Base-by-base conservation (phyloP, 2,888 invertebrate genomes). In the Lasioglossum morio region DNA sequence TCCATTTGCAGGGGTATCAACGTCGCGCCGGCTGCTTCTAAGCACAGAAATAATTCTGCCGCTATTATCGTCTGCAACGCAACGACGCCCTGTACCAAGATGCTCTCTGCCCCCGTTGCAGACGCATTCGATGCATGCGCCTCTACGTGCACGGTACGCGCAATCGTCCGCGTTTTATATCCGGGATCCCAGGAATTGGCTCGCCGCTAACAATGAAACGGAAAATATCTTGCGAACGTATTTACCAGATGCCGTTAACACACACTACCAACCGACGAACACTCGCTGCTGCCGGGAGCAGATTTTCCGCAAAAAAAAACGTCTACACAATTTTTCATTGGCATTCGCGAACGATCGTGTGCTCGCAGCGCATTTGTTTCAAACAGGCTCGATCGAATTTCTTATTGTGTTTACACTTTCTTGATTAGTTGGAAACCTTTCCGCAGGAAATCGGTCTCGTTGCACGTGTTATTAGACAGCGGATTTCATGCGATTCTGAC, bases 1-100 rank as follows among this genome's bases (percentile, higher is more conserved):
- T 90, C 88, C 89, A 74, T 86, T 90, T 72, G 72, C 77, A 70
- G 79, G 66, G 63, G 66, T 87, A 89, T 89, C 87, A 82, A 60
- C 77, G 43, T 66, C 66, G 82, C 82, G 43, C 82, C 88, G 79
- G 82, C 84, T 89, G 89, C 72, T 85, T 73, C 85, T 84, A 88
- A 89, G 88, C 75, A 82, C 81, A 60, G 83, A 85, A 85, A 81
- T 90, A 90, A 90, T 90, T 87, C 88, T 66, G 27, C 46, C 16
- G 77, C 80, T 66, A 88, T 90, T 89, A 88, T 72, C 82, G 77
- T 89, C 72, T 46, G 37, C 70, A 63, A 63, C 63, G 63, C 63
- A 73, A 72, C 69, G 72, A 80, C 53, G 74, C 46, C 63, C 37
- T 60, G 63, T 8, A 70, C 30, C 23, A 53, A 72, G 75, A 76